Percentiles rank a stretch among this genome's conserved stretches.
Conservation (phyloP, 2,888 invertebrate species). For the Toxonevra muliebris region DNA sequence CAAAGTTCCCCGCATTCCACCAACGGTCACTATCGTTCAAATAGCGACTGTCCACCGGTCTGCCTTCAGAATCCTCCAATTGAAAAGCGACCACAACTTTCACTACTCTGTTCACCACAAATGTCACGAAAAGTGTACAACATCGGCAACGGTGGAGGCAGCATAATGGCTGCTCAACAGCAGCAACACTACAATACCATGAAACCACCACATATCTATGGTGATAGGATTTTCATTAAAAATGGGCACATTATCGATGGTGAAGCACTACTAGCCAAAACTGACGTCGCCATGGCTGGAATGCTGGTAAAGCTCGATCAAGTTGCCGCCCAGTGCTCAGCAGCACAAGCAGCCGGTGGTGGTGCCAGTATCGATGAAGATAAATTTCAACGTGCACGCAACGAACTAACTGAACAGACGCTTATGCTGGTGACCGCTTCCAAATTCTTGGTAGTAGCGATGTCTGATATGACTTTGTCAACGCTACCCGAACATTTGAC, state of each 20-base stretch:
- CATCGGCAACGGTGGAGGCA: no score
- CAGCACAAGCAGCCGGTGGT: slow-evolving; percentile 79
- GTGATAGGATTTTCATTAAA: slow-evolving; percentile 64
- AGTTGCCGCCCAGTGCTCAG: slow-evolving; percentile 76
- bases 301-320: slow-evolving; percentile 75
- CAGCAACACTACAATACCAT: slow-evolving; percentile 4
- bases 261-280: slow-evolving; percentile 73
- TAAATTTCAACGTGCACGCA: slow-evolving; percentile 80
- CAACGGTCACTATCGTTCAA: slow-evolving; percentile 55
- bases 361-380: slow-evolving; percentile 79
- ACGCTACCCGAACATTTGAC: slow-evolving; percentile 76
- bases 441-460: slow-evolving; percentile 82
- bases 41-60: slow-evolving; percentile 49
- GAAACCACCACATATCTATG: slow-evolving; percentile 46
- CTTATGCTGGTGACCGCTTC: slow-evolving; percentile 84
- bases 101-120: slow-evolving; percentile 69
- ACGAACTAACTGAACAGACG: slow-evolving; percentile 81
- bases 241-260: slow-evolving; percentile 70
- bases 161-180: slow-evolving; percentile 45
- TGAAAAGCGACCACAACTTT: slow-evolving; percentile 48
- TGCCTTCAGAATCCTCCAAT: slow-evolving; percentile 43
- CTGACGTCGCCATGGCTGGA: slow-evolving; percentile 76
- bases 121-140: slow-evolving; percentile 65
- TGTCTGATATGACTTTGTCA: slow-evolving; percentile 73
- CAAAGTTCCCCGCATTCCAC: slow-evolving; percentile 45